These are phyloP conservation scores for Lepidocyrtoides sp. DNA, from an alignment of 2,888 invertebrate species.

Conservation along the genomic window DNA sequence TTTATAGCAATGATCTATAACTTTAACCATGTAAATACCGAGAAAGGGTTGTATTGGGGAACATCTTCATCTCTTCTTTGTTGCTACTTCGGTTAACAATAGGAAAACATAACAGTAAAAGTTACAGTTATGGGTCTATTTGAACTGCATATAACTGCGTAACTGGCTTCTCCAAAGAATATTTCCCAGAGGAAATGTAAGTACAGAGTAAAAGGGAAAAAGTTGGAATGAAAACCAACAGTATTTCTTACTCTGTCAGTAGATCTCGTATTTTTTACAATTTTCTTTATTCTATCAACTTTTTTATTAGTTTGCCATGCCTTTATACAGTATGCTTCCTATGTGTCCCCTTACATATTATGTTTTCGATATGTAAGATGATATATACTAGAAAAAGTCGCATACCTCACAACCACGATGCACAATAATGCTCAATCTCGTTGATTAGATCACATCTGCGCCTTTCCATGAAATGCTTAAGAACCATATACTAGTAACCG, in stretches of 20 bases:
- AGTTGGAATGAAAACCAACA: constrained; percentile 47
- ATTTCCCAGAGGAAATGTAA: constrained; percentile 47
- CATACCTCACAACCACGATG: too few relatives aligned
- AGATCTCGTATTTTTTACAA: neutral
- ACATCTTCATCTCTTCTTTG: neutral
- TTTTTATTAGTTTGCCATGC: neutral
- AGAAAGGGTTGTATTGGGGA: neutral
- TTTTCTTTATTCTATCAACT: constrained; percentile 45
- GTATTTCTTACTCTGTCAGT: constrained; percentile 15
- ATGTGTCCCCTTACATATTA: neutral
- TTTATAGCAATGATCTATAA: neutral
- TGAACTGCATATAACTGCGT: too few relatives aligned
- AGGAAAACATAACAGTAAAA: neutral
- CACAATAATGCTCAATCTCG: too few relatives aligned
- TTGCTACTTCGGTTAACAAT: neutral
- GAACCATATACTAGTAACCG: too few relatives aligned
- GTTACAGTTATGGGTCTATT: neutral
- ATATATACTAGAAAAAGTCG: too few relatives aligned
- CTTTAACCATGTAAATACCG: neutral
- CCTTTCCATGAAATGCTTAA: neutral
- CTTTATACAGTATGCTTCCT: too few relatives aligned
- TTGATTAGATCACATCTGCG: too few relatives aligned
- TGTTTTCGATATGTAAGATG: too few relatives aligned
- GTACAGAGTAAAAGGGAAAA: neutral
- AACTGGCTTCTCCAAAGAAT: constrained; percentile 1